These are phyloP conservation scores for Toxotes jaculatrix DNA, from an alignment of 2,113 vertebrate genomes.

Conservation along the genomic window DNA sequence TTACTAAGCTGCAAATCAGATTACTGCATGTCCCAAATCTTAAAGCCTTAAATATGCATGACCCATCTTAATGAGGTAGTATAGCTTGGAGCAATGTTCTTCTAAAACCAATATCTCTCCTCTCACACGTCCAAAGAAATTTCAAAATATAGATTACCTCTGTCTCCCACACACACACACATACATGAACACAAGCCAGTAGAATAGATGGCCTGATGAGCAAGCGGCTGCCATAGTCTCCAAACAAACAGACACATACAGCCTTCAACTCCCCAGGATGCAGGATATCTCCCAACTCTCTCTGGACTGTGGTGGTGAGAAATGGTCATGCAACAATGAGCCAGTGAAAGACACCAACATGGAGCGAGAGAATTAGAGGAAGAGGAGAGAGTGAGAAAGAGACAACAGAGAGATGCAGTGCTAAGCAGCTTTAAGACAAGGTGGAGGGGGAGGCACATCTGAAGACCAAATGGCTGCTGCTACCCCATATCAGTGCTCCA, in stretches of 20 bases:
- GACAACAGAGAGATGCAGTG: constrained; percentile 24
- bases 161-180: not conserved
- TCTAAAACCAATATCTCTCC: constrained; percentile 31
- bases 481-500: constrained; percentile 46
- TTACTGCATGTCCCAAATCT: constrained; percentile 39
- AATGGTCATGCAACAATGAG: constrained; percentile 55
- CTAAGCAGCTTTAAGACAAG: constrained; percentile 68
- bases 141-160: constrained; percentile 15
- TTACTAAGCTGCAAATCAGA: constrained; percentile 41
- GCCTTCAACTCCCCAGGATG: constrained; percentile 16
- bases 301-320: constrained; percentile 7
- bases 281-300: constrained; percentile 27
- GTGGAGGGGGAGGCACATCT: constrained; percentile 43
- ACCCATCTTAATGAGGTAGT: constrained; percentile 34
- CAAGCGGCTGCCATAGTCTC: constrained; percentile 1
- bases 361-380: constrained; percentile 1
- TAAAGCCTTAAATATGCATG: constrained; percentile 56
- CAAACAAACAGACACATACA: constrained; percentile 1
- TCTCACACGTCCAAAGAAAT: constrained; percentile 7
- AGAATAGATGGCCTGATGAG: not conserved
- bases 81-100: constrained; percentile 28
- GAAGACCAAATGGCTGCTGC: constrained; percentile 52
- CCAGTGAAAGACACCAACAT: constrained; percentile 25
- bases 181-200: not conserved
- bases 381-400: constrained; percentile 7